These are phyloP conservation scores for Amphiprion ocellaris DNA, from an alignment of 2,113 vertebrate species.

Conservation along the genomic window DNA sequence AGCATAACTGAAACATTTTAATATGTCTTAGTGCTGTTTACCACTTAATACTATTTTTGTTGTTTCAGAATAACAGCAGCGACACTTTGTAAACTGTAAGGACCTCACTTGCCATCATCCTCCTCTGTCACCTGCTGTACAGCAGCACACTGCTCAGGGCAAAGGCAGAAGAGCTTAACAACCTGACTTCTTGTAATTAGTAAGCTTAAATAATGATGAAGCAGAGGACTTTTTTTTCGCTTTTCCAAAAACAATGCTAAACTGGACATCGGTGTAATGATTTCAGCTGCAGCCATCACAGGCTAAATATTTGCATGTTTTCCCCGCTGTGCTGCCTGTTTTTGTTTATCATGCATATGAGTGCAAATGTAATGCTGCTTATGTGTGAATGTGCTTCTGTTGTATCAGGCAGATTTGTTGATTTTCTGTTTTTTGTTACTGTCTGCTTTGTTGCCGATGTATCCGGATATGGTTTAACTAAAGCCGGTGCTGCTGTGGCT, in stretches of 20 bases:
- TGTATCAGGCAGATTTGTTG: neutral
- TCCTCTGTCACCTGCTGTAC: neutral
- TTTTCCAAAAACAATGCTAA: neutral
- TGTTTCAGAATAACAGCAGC: too few species aligned
- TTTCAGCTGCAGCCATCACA: neutral
- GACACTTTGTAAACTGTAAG: too few species aligned
- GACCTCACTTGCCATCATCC: neutral
- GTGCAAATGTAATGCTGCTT: neutral
- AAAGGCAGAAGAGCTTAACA: neutral
- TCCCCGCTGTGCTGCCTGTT: neutral
- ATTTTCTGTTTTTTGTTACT: neutral
- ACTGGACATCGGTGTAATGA: neutral
- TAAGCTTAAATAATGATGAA: constrained; percentile 6
- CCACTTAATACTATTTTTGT: too few species aligned
- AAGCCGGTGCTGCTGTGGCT: neutral
- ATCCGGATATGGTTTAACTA: neutral
- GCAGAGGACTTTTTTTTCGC: neutral
- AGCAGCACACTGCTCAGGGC: neutral
- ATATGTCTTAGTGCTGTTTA: too few species aligned
- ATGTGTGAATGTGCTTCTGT: neutral
- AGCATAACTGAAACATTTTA: too few species aligned
- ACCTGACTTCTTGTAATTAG: neutral
- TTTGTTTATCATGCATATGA: neutral
- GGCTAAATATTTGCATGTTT: neutral
- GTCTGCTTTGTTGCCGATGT: neutral